A percentile compares a stretch with the other conserved stretches of the same genome.
phyloP scores from a whole-genome alignment of 2,797 vertebrate genomes.

The Crocidura indochinensis region DNA sequence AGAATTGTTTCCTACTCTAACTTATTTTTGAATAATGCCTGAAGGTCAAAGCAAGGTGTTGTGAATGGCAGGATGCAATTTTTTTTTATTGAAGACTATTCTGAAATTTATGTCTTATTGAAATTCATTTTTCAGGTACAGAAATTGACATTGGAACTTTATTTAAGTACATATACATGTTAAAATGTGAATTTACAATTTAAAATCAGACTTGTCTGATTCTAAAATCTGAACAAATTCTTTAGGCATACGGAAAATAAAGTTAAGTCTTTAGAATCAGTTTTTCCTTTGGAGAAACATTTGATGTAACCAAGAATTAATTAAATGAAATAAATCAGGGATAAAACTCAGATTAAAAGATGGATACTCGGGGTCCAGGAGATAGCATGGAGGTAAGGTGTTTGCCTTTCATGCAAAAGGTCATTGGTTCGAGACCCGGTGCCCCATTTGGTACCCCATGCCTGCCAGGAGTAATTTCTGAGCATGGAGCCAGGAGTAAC shows the following conservation, averaged over 20 bases:
- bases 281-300: conserved; percentile 36
- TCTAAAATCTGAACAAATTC: conserved; percentile 27
- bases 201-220: not conserved
- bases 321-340: conserved; percentile 24
- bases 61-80: not conserved
- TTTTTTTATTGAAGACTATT: not conserved
- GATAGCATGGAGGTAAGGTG: too few species aligned
- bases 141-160: not conserved
- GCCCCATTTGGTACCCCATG: too few species aligned
- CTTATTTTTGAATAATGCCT: conserved; percentile 10
- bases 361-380: too few species aligned
- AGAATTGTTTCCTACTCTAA: not conserved
- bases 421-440: too few species aligned
- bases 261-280: not conserved
- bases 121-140: not conserved
- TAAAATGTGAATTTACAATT: not conserved
- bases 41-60: not conserved
- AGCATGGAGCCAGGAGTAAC: too few species aligned
- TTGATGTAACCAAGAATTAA: conserved; percentile 6
- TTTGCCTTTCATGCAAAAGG: too few species aligned
- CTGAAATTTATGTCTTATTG: not conserved
- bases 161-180: too few species aligned
- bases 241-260: not conserved
- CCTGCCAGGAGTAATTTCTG: too few species aligned
- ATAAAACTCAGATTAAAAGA: not conserved